Base-by-base conservation (phyloP, 2,888 invertebrate species). In the Labia minor region DNA sequence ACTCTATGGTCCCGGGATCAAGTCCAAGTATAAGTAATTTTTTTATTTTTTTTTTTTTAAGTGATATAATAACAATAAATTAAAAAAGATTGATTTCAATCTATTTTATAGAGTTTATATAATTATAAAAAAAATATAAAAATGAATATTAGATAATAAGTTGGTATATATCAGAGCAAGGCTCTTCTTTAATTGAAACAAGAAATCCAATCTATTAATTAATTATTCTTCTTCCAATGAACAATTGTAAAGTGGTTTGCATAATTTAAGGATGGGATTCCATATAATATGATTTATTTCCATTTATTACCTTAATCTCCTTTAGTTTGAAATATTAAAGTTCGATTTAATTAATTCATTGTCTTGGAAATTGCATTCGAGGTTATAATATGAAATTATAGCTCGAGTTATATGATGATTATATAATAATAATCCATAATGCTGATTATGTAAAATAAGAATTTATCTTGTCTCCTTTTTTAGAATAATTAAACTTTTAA, bases 341-440 rank as follows among this genome's bases (percentile, higher is more conserved):
- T 65, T 65, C 61, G 65, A 67, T 61, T 67, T 62, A 49, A 67
- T 67, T 64, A 65, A 37, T 67, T 65, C 21, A 65, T 21, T 21
- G 37, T 66, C 65, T 65, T 62, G 64, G 69, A 69, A 68, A 63
- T 68, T 62, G 62, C 67, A 61, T 65, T 68, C 66, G 65, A 68
- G 68, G 68, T 67, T 69, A 68, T 67, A 70, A 66, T 69, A 69
- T 70, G 70, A 69, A 71, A 69, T 68, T 69, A 68, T 68, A 68
- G 63, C 63, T 64, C 66, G 37, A 64, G 65, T 69, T 66, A 68
- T 67, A 67, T 70, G 69, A 69, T 69, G 70, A 67, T 69, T 70
- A 69, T 70, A 70, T 70, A 71, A 70, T 69, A 70, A 70, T 69
- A 70, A 70, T 70, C 68, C 69, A 70, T 70, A 71, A 70, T 68